Conservation (phyloP, 2,888 invertebrate genomes). For the Limnephilus rhombicus region DNA sequence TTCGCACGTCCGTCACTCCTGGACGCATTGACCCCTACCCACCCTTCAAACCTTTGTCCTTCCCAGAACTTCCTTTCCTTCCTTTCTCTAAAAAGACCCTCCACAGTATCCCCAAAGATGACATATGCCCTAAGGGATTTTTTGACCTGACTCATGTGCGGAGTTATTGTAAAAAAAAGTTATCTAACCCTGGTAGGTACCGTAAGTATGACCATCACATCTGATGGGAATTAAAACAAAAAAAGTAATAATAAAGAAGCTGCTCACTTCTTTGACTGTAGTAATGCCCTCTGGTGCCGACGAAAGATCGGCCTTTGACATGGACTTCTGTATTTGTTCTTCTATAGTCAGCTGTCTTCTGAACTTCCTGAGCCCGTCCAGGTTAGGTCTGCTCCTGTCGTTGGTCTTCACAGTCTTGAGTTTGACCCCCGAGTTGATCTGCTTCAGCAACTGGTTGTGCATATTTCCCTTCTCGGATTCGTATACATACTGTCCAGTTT, state of each 20-base stretch:
- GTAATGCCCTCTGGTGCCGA: conserved; percentile 73
- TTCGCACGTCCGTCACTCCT: no score
- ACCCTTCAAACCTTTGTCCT: no score
- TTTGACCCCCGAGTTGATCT: conserved; percentile 87
- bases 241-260: neutral
- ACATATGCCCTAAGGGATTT: no score
- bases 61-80: no score
- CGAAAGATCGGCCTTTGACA: conserved; percentile 81
- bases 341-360: conserved; percentile 93
- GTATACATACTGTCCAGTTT: conserved; percentile 87
- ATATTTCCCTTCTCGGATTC: conserved; percentile 90
- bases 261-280: conserved; percentile 18
- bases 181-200: neutral
- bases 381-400: conserved; percentile 90
- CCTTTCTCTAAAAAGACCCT: no score
- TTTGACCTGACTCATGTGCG: no score
- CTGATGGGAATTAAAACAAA: neutral
- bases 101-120: no score
- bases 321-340: conserved; percentile 91
- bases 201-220: neutral
- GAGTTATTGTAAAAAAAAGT: no score
- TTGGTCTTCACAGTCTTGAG: conserved; percentile 88
- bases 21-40: no score
- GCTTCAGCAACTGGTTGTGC: conserved; percentile 88
- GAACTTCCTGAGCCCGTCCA: conserved; percentile 91